These are phyloP conservation scores for Andrena hattorfiana DNA, from an alignment of 2,888 invertebrate genomes.

Conservation along the genomic window DNA sequence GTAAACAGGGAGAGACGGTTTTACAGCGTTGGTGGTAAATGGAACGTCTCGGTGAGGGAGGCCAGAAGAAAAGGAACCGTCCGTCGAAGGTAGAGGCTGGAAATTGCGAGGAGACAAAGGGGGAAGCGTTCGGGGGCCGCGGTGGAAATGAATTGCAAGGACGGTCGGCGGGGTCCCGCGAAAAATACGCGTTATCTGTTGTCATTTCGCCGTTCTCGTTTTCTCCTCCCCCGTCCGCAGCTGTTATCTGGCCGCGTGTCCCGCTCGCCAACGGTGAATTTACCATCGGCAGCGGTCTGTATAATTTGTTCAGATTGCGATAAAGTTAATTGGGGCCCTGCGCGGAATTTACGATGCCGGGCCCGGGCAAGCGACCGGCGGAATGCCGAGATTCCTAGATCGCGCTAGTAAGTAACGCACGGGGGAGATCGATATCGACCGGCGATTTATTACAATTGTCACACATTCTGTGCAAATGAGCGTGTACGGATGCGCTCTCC, in stretches of 20 bases:
- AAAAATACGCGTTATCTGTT: slow-evolving; percentile 51
- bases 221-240: slow-evolving; percentile 15
- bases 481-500: slow-evolving; percentile 45
- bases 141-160: slow-evolving; percentile 20
- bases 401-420: slow-evolving; percentile 60
- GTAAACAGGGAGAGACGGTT: not conserved
- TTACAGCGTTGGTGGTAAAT: slow-evolving; percentile 9
- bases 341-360: slow-evolving; percentile 62
- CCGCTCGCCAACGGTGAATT: slow-evolving; percentile 54
- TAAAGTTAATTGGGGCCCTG: slow-evolving; percentile 71
- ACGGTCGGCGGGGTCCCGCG: not conserved
- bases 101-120: slow-evolving; percentile 24
- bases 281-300: slow-evolving; percentile 64
- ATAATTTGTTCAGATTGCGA: slow-evolving; percentile 72
- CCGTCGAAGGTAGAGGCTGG: not conserved
- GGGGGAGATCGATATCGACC: slow-evolving; percentile 68
- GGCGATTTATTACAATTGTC: slow-evolving; percentile 69
- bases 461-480: slow-evolving; percentile 72
- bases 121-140: not conserved
- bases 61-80: too few relatives aligned
- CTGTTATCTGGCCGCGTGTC: slow-evolving; percentile 38
- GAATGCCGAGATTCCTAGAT: slow-evolving; percentile 67
- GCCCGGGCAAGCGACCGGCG: slow-evolving; percentile 25
- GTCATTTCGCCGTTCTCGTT: slow-evolving; percentile 48
- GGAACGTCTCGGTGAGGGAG: not conserved